These are phyloP conservation scores for Gnathonemus longibarbis DNA, from an alignment of 2,113 vertebrate genomes.

Conservation along the genomic window DNA sequence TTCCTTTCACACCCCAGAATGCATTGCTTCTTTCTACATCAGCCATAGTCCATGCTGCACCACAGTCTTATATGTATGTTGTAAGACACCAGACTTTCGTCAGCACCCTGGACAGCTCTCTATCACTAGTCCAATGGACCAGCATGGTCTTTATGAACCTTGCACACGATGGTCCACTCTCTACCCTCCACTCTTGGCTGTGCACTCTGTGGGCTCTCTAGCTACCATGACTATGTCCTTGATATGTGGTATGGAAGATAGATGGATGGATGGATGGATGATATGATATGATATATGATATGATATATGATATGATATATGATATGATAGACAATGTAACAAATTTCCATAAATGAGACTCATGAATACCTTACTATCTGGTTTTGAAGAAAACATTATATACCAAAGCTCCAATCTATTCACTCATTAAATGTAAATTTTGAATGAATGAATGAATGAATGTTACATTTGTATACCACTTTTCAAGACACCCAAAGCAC, in stretches of 20 bases:
- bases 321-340: neutral
- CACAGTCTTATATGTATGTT: neutral
- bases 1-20: neutral
- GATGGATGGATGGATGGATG: neutral
- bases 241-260: neutral
- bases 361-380: neutral
- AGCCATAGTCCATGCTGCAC: neutral
- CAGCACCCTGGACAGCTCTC: slow-evolving; percentile 9
- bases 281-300: no score
- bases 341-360: no score
- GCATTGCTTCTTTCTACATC: neutral
- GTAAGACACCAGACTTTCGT: neutral
- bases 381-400: neutral
- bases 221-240: neutral
- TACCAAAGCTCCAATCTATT: neutral
- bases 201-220: neutral
- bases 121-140: neutral
- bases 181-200: neutral
- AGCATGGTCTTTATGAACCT: neutral
- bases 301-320: neutral
- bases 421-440: neutral
- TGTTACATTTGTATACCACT: neutral
- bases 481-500: neutral
- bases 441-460: neutral
- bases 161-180: neutral